Percentiles rank a stretch among this genome's conserved stretches.
Evolutionary conservation across 2,113 vertebrate species (phyloP).

Genomic region (Naja naja): DNA sequence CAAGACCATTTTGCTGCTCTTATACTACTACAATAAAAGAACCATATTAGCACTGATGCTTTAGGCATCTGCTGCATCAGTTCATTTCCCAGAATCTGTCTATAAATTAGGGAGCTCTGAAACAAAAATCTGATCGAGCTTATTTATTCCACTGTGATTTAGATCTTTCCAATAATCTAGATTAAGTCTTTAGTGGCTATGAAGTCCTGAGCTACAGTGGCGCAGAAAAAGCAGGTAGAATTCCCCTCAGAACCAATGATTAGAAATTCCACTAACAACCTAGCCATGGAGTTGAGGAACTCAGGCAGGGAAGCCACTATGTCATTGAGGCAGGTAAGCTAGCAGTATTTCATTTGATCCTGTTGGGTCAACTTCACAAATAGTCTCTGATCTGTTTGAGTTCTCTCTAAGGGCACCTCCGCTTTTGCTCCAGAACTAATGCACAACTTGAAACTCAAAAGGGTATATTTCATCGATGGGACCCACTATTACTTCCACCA

Average conservation of each 20-base stretch:
- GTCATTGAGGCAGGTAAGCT: background rate
- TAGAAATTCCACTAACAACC: background rate
- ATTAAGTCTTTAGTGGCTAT: background rate
- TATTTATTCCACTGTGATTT: background rate
- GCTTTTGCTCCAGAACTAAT: background rate
- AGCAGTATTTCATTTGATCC: background rate
- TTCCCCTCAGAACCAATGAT: background rate
- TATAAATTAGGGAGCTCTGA: background rate
- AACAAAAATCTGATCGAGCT: background rate
- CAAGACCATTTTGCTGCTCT: background rate
- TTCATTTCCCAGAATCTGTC: background rate
- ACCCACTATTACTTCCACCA: background rate
- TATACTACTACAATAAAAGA: background rate
- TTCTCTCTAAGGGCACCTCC: background rate
- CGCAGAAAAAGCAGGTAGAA: background rate
- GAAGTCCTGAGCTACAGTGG: background rate
- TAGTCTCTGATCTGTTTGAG: background rate
- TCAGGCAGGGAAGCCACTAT: background rate
- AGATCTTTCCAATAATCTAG: background rate
- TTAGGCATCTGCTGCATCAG: background rate
- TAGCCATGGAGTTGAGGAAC: background rate
- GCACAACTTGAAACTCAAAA: background rate
- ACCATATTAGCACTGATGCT: background rate
- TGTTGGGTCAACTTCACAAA: background rate
- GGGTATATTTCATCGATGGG: background rate